Evolutionary conservation across 2,888 invertebrate species (phyloP).

Genomic region (Invenusta paracnida): DNA sequence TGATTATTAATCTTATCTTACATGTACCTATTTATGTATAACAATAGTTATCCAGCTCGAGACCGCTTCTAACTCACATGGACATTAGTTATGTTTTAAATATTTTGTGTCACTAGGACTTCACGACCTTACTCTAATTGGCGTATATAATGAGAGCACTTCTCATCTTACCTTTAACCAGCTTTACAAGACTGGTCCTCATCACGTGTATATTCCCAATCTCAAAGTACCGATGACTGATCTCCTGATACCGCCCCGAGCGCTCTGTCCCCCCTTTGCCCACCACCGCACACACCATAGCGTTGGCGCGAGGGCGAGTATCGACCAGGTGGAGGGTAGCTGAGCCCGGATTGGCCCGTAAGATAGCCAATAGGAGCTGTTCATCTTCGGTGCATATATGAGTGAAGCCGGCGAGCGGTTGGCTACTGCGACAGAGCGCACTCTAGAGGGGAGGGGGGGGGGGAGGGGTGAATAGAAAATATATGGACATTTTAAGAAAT

Average conservation of each 20-base stretch:
- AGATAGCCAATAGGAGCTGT: constrained; percentile 81
- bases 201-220: constrained; percentile 99
- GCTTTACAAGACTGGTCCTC: constrained; percentile 79
- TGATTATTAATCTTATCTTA: no score
- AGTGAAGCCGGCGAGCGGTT: constrained; percentile 90
- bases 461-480: no score
- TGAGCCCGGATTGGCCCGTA: constrained; percentile 70
- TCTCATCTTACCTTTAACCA: constrained; percentile 81
- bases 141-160: no score
- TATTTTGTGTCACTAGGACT: no score
- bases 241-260: constrained; percentile 93
- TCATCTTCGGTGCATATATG: constrained; percentile 97
- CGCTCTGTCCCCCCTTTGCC: constrained; percentile 99
- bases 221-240: constrained; percentile 93
- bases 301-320: constrained; percentile 93
- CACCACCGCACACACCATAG: constrained; percentile 94
- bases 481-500: no score
- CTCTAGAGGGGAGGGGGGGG: constrained; percentile 64
- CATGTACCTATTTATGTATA: no score
- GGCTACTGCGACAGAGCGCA: constrained; percentile 80
- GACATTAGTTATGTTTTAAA: no score
- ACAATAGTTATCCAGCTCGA: no score
- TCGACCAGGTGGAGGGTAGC: constrained; percentile 87
- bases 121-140: no score
- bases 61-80: no score